Evolutionary conservation across 2,888 invertebrate species (phyloP).

Genomic region (Brachyopa scutellaris): DNA sequence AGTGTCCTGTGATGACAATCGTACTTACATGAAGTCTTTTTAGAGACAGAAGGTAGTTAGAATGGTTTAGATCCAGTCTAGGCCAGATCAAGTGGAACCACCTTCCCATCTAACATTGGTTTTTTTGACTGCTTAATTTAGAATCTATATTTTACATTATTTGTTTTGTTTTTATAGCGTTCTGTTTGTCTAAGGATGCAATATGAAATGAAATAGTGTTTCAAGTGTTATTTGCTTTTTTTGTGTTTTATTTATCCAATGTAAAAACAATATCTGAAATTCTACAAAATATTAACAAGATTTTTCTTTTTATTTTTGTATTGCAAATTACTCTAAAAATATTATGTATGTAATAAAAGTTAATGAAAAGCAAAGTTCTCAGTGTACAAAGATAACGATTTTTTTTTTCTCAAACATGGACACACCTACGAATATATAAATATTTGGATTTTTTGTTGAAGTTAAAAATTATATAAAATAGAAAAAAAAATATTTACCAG

Average conservation of each 20-base stretch:
- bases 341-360: slow-evolving; percentile 28
- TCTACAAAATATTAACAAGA: slow-evolving; percentile 41
- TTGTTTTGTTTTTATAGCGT: too few relatives aligned
- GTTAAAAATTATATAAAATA: background rate
- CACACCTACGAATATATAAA: background rate
- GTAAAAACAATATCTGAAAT: slow-evolving; percentile 44
- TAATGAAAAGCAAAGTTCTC: slow-evolving; percentile 12
- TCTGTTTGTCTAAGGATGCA: too few relatives aligned
- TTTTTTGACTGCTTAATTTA: too few relatives aligned
- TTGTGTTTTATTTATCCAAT: slow-evolving; percentile 58
- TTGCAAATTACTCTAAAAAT: slow-evolving; percentile 25
- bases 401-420: background rate
- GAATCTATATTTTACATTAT: too few relatives aligned
- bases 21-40: too few relatives aligned
- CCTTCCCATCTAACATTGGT: too few relatives aligned
- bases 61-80: too few relatives aligned
- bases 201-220: too few relatives aligned
- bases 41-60: too few relatives aligned
- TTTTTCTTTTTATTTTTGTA: slow-evolving; percentile 13
- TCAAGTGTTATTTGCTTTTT: slow-evolving; percentile 25
- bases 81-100: too few relatives aligned
- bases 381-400: slow-evolving; percentile 9
- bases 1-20: too few relatives aligned
- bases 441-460: background rate
- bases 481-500: background rate